A percentile compares a stretch with the other conserved stretches of the same genome.
phyloP scores from a whole-genome alignment of 2,888 invertebrate species.

The Lathronympha strigana region DNA sequence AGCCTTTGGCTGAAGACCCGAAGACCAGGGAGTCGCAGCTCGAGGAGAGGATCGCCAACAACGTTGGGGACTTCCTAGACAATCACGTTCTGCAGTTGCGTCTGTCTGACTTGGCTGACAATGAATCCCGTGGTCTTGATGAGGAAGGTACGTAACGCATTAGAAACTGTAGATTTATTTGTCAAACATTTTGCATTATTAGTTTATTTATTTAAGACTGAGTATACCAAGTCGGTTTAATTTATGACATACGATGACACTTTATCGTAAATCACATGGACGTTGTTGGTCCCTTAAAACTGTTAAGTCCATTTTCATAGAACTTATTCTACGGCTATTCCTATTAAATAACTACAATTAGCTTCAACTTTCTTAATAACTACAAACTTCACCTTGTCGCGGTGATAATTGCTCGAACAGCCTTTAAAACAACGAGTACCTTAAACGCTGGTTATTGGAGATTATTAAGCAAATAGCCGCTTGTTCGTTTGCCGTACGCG shows the following conservation, averaged over 20 bases:
- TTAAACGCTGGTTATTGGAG: conserved; percentile 8
- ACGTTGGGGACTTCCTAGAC: conserved; percentile 75
- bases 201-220: too few relatives aligned
- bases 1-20: conserved; percentile 72
- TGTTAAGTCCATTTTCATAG: too few relatives aligned
- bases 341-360: neutral
- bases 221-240: too few relatives aligned
- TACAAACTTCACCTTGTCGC: neutral
- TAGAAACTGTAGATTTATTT: neutral
- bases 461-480: conserved; percentile 20
- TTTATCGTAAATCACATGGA: too few relatives aligned
- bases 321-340: neutral
- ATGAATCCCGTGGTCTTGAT: conserved; percentile 71
- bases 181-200: neutral
- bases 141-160: conserved; percentile 68
- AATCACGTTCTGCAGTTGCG: conserved; percentile 78
- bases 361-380: neutral
- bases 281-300: too few relatives aligned
- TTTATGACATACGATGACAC: too few relatives aligned
- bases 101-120: conserved; percentile 63
- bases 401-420: conserved; percentile 7
- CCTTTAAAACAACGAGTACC: neutral
- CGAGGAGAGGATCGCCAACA: conserved; percentile 74
- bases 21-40: conserved; percentile 74
- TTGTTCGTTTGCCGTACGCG: conserved; percentile 39